Conservation (phyloP, 1,140 invertebrate species). For the Bursaphelenchus mucronatus region DNA sequence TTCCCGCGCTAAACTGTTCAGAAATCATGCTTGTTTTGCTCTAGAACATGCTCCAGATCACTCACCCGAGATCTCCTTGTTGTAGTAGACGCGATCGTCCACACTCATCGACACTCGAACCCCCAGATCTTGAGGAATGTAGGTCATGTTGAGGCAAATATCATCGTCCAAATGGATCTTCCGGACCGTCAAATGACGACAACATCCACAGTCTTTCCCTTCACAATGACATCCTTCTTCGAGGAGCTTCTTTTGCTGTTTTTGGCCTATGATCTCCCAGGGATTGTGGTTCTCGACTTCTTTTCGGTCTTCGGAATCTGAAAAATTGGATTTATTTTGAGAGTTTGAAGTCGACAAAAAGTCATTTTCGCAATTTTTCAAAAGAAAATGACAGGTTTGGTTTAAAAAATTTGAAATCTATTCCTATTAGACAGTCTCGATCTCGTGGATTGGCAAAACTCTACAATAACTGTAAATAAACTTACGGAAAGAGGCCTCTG, state of each 20-base stretch:
- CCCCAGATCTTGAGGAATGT: conserved; percentile 58
- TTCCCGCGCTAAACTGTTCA: too few species aligned
- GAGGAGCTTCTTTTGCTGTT: not conserved
- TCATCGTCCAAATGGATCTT: conserved; percentile 51
- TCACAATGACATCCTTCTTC: conserved; percentile 41
- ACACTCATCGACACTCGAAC: conserved; percentile 53
- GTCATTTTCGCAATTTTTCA: not conserved
- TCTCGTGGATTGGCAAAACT: too few species aligned
- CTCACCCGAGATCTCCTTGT: conserved; percentile 59
- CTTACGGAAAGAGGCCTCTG: conserved; percentile 13
- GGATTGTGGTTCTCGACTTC: not conserved
- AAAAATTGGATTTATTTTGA: not conserved
- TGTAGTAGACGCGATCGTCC: conserved; percentile 55
- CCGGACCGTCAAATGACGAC: conserved; percentile 49
- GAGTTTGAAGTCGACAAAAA: too few species aligned
- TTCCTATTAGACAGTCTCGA: too few species aligned
- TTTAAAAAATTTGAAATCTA: too few species aligned
- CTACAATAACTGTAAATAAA: not conserved
- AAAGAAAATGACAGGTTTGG: too few species aligned
- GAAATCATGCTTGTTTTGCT: too few species aligned
- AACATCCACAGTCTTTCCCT: conserved; percentile 48
- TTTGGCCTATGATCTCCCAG: not conserved
- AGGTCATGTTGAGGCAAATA: conserved; percentile 61
- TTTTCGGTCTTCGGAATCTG: not conserved
- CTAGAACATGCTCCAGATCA: not conserved